phyloP scores from a whole-genome alignment of 2,797 vertebrate species.

The Sebastes diaconus region DNA sequence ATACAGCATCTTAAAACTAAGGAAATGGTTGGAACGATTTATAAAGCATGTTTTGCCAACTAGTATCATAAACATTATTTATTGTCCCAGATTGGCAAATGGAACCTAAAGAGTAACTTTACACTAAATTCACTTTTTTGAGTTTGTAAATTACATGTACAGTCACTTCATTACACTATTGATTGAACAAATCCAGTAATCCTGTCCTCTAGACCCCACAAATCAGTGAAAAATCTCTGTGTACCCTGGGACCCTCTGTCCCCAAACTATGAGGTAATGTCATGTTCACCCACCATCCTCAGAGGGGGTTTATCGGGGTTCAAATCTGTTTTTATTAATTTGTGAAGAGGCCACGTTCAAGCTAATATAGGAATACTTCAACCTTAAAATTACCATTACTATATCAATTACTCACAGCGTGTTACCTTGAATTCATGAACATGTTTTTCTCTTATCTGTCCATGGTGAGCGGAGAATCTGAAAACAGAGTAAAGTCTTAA shows the following conservation, averaged over 20 bases:
- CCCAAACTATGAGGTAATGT: background rate
- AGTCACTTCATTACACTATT: background rate
- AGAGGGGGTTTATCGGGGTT: background rate
- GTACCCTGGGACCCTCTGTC: too few relatives aligned
- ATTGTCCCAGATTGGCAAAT: background rate
- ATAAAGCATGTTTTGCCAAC: background rate
- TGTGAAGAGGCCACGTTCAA: background rate
- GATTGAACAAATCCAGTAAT: background rate
- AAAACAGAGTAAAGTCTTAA: background rate
- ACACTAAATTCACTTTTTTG: background rate
- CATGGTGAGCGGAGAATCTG: background rate
- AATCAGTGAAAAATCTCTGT: background rate
- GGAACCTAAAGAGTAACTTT: background rate
- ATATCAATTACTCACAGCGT: background rate
- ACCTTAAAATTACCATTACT: background rate
- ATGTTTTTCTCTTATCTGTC: background rate
- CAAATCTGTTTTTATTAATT: background rate
- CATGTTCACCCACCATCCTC: background rate
- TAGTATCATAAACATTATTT: background rate
- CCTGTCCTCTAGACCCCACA: background rate
- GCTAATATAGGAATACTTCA: background rate
- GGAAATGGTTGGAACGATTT: background rate
- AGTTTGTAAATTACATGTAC: background rate
- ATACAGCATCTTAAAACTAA: background rate
- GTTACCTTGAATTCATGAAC: background rate